Percentiles rank a stretch among this genome's conserved stretches.
phyloP scores from a whole-genome alignment of 2,888 invertebrate genomes.

The Himalopsyche kuldschensis region DNA sequence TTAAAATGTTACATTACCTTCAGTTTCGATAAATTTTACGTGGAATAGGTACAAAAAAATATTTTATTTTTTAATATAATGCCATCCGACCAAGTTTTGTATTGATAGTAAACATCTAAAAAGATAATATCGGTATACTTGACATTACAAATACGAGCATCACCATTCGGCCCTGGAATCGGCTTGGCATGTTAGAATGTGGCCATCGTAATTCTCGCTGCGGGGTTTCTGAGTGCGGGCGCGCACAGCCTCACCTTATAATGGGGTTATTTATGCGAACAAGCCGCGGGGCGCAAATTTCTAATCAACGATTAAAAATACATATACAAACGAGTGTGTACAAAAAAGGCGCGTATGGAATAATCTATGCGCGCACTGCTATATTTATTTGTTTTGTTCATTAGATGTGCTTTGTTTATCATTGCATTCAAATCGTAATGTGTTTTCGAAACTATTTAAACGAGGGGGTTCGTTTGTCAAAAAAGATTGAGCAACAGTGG shows the following conservation, averaged over 20 bases:
- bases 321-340: neutral
- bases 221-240: constrained; percentile 42
- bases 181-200: neutral
- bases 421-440: neutral
- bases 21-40: too few species aligned
- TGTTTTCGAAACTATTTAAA: too few species aligned
- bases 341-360: neutral
- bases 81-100: too few species aligned
- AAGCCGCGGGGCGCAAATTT: constrained; percentile 38
- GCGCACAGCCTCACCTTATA: constrained; percentile 52
- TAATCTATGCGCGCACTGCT: neutral
- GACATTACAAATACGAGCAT: too few species aligned
- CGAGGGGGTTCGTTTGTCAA: too few species aligned
- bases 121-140: too few species aligned
- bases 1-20: too few species aligned
- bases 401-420: neutral
- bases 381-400: neutral
- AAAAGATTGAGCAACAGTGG: too few species aligned
- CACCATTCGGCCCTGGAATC: neutral
- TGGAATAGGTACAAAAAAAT: too few species aligned
- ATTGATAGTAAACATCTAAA: too few species aligned
- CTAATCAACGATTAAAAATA: constrained; percentile 28
- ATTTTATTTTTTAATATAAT: too few species aligned
- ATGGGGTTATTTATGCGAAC: constrained; percentile 54
- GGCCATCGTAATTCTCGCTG: constrained; percentile 49